Conservation (phyloP, 2,797 vertebrate species). For the Sibirionetta formosa region DNA sequence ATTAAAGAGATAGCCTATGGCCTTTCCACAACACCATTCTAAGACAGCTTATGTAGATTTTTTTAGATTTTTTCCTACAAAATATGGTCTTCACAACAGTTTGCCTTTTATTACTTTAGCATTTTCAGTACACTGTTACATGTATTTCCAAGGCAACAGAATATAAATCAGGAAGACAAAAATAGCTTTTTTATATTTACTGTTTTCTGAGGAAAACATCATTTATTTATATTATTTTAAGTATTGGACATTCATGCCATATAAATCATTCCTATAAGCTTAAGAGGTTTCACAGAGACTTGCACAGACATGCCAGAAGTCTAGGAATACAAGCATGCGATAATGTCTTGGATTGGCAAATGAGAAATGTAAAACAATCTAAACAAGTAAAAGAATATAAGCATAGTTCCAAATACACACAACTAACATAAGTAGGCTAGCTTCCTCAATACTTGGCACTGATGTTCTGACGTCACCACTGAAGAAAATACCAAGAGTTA, state of each 20-base stretch:
- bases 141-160: neutral
- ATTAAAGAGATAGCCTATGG: neutral
- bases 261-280: neutral
- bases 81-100: neutral
- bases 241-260: neutral
- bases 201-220: neutral
- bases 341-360: neutral
- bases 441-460: neutral
- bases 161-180: neutral
- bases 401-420: neutral
- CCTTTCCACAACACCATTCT: neutral
- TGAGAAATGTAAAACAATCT: fast-evolving
- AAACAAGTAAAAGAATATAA: neutral
- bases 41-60: neutral
- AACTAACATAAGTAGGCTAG: neutral
- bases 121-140: neutral
- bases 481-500: neutral
- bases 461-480: neutral
- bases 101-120: neutral
- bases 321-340: neutral
- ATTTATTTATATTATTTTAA: neutral
- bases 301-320: neutral
- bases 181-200: neutral
- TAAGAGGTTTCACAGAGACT: neutral
- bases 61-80: neutral